Evolutionary conservation across 2,888 invertebrate species (phyloP), one percentile per base, ranked within the genome.

Genomic region (Rotaria magnacalcarata): DNA sequence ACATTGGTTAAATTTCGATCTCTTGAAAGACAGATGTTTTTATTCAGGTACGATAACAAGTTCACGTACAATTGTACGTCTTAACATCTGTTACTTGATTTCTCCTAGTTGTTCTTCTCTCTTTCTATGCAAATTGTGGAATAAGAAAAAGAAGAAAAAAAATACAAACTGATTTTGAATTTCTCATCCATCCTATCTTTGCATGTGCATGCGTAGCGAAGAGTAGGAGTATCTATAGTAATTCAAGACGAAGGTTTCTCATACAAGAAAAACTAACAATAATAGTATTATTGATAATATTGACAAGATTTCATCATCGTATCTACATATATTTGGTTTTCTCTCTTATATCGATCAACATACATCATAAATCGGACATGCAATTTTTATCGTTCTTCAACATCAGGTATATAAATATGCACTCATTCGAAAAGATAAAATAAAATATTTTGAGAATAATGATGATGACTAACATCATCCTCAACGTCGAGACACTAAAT

Each of bases 201-300:
- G 67, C 67, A 41, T 27, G 16, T 67, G 67, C 34, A 54, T 19
- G 67, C 19, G 27, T 19, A 19, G 7, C 16, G 27, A 67, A 5
- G 67, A 27, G 67, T 41, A 67, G 67, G 34, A 67, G 34, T 67
- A 67, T 41, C 67, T 67, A 67, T 8, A 67, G 67, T 67, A 67
- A 67, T 67, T 67, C 67, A 34, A 67, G 67, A 67, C 67, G 27
- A 67, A 67, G 34, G 34, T 67, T 67, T 67, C 27, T 67, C 34
- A 16, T 67, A 34, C 16, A 7, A 16, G 27, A 67, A 34, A 27
- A 5, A 67, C 34, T 34, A 67, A 67, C 34, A 67, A 67, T 67
- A 67, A 67, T 67, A 67, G 19, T 67, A 67, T 67, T 67, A 67
- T 16, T 67, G 67, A 67, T 67, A 67, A 67, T 67, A 41, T 67